Conservation (phyloP, 2,113 vertebrate species). For the Pampusana beccarii region DNA sequence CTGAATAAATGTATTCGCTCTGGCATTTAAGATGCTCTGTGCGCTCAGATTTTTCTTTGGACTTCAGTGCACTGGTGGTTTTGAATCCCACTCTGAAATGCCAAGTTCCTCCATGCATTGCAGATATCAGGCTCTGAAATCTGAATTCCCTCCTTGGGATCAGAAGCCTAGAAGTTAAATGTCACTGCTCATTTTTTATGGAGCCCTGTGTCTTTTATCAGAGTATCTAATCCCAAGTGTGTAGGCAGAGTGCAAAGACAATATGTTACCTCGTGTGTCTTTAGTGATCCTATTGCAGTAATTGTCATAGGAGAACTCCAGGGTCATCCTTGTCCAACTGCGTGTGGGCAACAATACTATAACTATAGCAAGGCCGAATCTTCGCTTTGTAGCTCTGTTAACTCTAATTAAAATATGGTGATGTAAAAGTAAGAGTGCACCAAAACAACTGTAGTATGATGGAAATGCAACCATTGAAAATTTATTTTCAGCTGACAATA, state of each 20-base stretch:
- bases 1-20: not conserved
- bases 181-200: not conserved
- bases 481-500: not conserved
- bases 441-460: not conserved
- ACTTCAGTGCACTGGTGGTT: not conserved
- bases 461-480: not conserved
- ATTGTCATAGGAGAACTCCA: not conserved
- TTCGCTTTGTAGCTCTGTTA: not conserved
- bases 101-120: not conserved
- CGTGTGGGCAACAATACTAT: not conserved
- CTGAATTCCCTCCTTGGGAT: conserved; percentile 10
- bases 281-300: not conserved
- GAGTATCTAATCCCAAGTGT: not conserved
- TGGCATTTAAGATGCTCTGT: not conserved
- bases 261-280: not conserved
- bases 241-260: not conserved
- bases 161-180: conserved; percentile 8
- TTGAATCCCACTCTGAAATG: not conserved
- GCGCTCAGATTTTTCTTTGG: not conserved
- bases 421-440: not conserved
- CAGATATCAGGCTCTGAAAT: not conserved
- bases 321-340: not conserved
- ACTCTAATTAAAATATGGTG: not conserved
- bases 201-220: not conserved
- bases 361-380: not conserved